Evolutionary conservation across 2,113 vertebrate genomes (phyloP), one percentile per base, ranked within the genome.

Genomic region (Peromyscus leucopus): DNA sequence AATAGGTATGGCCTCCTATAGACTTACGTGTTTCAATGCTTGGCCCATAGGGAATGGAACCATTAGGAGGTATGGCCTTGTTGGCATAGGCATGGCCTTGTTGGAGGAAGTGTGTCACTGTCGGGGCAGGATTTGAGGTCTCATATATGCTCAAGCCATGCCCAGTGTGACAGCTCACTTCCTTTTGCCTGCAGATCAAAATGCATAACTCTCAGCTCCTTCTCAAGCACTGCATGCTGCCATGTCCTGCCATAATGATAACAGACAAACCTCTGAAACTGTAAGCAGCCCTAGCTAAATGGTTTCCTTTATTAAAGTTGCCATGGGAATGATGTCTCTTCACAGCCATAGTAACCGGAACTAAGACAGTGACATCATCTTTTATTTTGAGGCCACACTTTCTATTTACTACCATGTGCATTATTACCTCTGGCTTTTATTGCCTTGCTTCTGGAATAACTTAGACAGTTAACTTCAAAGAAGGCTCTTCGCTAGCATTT

Each of bases 261-360:
- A 74, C 10, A 19, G 21, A 22, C n/a, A 39, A 74, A 74, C 19
- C 19, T 74, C 36, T 74, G 71, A 74, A 21, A 22, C 36, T 39
- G 19, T 21, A 10, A 22, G n/a, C 17, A 39, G 3, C n/a, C 71
- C 71, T 36, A 74, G 36, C 36, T 39, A 74, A 74, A 74, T 39
- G 71, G 21, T 10, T 74, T 74, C 19, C 36, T 74, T 74, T 39
- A 39, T 74, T 39, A 36, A 36, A 74, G 71, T 39, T 74, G 3
- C 9, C 8, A 17, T 39, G 19, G n/a, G 1, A 0, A 39, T 10
- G n/a, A 39, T 22, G 71, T 21, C n/a, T 39, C n/a, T 39, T 39
- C 17, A 39, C 19, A 39, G 71, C 19, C n/a, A 74, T 9, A 74
- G 7, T 21, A 74, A 74, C 19, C 13, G 13, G 6, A 33, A n/a